phyloP scores from a whole-genome alignment of 2,888 invertebrate genomes.

The Mellilla xanthometata region DNA sequence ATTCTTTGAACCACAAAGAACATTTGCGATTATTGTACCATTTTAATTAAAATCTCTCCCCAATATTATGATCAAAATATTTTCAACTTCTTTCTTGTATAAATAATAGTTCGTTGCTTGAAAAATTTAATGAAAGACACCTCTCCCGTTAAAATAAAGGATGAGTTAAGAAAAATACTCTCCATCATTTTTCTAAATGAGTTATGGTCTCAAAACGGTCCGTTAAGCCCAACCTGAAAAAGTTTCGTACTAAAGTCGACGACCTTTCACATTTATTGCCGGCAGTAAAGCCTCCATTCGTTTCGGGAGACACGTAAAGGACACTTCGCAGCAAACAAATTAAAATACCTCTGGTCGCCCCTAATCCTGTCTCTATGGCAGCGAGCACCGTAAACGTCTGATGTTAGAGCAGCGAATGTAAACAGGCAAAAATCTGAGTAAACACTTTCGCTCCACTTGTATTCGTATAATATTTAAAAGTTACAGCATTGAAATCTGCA shows the following conservation, averaged over 20 bases:
- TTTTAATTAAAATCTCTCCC: too few species aligned
- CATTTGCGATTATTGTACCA: too few species aligned
- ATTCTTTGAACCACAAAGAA: too few species aligned
- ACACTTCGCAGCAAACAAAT: slow-evolving; percentile 34
- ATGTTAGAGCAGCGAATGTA: too few species aligned
- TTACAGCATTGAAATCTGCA: slow-evolving; percentile 1
- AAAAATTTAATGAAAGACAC: slow-evolving; percentile 14
- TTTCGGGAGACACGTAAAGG: slow-evolving; percentile 33
- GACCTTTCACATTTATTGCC: slow-evolving; percentile 34
- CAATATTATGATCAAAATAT: too few species aligned
- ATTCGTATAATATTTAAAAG: background rate
- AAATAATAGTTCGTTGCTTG: slow-evolving; percentile 11
- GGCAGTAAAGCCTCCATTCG: slow-evolving; percentile 30
- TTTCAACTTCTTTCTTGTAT: too few species aligned
- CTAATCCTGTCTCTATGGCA: slow-evolving; percentile 11
- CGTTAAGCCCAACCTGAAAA: slow-evolving; percentile 32
- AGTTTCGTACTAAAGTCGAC: slow-evolving; percentile 32
- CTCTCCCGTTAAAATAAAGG: slow-evolving; percentile 22
- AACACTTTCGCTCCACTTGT: background rate
- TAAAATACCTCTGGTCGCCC: slow-evolving; percentile 25
- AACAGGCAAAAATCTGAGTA: too few species aligned
- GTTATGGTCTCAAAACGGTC: slow-evolving; percentile 31
- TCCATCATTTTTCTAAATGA: slow-evolving; percentile 33
- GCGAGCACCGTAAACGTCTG: too few species aligned
- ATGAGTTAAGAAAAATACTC: slow-evolving; percentile 29